Percentiles rank a stretch among this genome's conserved stretches.
Evolutionary conservation across 2,113 vertebrate genomes (phyloP).

Genomic region (Ondatra zibethicus): DNA sequence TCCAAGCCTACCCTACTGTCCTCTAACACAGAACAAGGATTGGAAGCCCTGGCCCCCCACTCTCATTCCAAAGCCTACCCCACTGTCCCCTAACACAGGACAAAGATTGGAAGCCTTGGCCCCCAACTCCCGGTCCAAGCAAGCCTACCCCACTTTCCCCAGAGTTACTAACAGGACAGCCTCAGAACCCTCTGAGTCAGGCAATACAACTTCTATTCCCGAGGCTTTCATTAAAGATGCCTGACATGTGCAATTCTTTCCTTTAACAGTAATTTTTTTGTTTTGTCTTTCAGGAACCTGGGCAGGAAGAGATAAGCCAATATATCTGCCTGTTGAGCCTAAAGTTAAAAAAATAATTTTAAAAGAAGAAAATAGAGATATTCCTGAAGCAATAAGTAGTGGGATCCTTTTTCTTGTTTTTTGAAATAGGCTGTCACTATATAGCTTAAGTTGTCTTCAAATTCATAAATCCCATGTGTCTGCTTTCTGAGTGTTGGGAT

Average conservation of each 20-base stretch:
- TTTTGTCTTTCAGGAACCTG: conserved; percentile 79
- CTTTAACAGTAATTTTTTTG: conserved; percentile 78
- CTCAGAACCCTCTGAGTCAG: conserved; percentile 47
- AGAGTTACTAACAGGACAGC: conserved; percentile 59
- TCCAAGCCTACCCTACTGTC: neutral
- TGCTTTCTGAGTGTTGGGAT: neutral
- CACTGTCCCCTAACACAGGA: neutral
- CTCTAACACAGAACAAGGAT: neutral
- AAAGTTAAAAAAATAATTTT: conserved; percentile 74
- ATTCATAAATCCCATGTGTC: neutral
- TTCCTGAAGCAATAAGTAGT: conserved; percentile 51
- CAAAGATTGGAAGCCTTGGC: neutral
- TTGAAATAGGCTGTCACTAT: neutral
- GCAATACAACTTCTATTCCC: conserved; percentile 69
- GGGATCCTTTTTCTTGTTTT: accelerated
- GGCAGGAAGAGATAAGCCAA: conserved; percentile 73
- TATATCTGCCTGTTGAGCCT: conserved; percentile 67
- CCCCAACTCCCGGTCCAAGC: neutral
- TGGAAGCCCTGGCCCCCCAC: neutral
- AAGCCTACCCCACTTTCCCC: neutral
- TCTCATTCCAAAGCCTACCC: neutral
- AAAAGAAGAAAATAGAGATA: conserved; percentile 53
- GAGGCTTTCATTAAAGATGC: conserved; percentile 77
- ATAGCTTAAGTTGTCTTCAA: neutral
- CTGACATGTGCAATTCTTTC: conserved; percentile 78